phyloP scores from a whole-genome alignment of 2,888 invertebrate genomes.

The Pseudoips prasinana region DNA sequence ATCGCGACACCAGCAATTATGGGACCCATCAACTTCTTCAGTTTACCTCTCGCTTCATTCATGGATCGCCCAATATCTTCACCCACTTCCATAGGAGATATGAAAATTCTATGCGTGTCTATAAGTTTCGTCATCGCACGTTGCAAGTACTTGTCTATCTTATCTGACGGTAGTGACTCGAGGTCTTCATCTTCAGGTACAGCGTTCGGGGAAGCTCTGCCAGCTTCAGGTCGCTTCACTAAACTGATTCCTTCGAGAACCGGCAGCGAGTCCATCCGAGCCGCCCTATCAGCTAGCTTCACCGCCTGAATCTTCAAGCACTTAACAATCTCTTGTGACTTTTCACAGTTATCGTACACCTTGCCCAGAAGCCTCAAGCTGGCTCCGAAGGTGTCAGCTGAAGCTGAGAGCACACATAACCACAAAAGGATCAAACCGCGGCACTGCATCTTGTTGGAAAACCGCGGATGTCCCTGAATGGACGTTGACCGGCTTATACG shows the following conservation, averaged over 20 bases:
- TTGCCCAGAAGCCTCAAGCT: constrained; percentile 76
- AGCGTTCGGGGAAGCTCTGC: constrained; percentile 72
- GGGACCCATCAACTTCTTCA: constrained; percentile 85
- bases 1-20: constrained; percentile 86
- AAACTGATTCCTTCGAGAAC: constrained; percentile 84
- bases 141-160: constrained; percentile 82
- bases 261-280: constrained; percentile 83
- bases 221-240: constrained; percentile 69
- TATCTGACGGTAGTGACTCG: constrained; percentile 81
- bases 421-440: constrained; percentile 69
- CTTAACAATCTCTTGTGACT: constrained; percentile 84
- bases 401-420: constrained; percentile 56
- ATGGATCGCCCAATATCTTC: constrained; percentile 71
- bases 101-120: constrained; percentile 82
- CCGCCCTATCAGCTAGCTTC: constrained; percentile 84
- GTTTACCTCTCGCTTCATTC: constrained; percentile 81
- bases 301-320: constrained; percentile 87
- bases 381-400: constrained; percentile 65
- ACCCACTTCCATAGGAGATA: constrained; percentile 68
- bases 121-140: constrained; percentile 82
- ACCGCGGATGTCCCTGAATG: constrained; percentile 66
- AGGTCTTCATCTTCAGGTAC: constrained; percentile 82
- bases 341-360: constrained; percentile 84
- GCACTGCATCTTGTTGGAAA: constrained; percentile 64
- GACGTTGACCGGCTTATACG: constrained; percentile 38